Evolutionary conservation across 1,140 invertebrate species (phyloP).

Genomic region (Kradibia gibbosae): DNA sequence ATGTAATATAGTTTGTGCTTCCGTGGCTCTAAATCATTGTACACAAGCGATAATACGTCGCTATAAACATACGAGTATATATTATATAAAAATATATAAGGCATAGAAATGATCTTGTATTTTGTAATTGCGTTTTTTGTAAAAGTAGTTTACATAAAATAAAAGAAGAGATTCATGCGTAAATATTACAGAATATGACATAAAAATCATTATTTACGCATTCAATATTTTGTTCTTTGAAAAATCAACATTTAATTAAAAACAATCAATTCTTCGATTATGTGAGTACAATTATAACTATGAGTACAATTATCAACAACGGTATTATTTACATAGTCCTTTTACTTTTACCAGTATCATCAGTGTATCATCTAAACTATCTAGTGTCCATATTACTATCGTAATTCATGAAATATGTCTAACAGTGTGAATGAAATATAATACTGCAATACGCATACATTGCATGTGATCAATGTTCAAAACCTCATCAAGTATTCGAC

Average conservation of each 20-base stretch:
- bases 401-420: slow-evolving; percentile 25
- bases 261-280: neutral
- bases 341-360: neutral
- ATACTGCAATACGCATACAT: neutral
- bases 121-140: slow-evolving; percentile 49
- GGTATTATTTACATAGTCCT: slow-evolving; percentile 16
- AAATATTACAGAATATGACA: slow-evolving; percentile 26
- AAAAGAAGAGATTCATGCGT: neutral
- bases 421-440: neutral
- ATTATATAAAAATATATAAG: slow-evolving; percentile 25
- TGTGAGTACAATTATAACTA: neutral
- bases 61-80: neutral
- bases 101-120: slow-evolving; percentile 48
- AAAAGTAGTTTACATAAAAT: slow-evolving; percentile 35
- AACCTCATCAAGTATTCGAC: slow-evolving; percentile 6
- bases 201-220: slow-evolving; percentile 3
- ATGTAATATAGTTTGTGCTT: slow-evolving; percentile 44
- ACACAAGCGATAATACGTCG: neutral
- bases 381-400: neutral
- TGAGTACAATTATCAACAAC: neutral
- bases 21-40: slow-evolving; percentile 27
- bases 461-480: slow-evolving; percentile 17
- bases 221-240: slow-evolving; percentile 11
- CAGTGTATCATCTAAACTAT: neutral
- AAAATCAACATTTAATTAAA: neutral